Evolutionary conservation across 2,113 vertebrate genomes (phyloP).

Genomic region (Phaethon lepturus): DNA sequence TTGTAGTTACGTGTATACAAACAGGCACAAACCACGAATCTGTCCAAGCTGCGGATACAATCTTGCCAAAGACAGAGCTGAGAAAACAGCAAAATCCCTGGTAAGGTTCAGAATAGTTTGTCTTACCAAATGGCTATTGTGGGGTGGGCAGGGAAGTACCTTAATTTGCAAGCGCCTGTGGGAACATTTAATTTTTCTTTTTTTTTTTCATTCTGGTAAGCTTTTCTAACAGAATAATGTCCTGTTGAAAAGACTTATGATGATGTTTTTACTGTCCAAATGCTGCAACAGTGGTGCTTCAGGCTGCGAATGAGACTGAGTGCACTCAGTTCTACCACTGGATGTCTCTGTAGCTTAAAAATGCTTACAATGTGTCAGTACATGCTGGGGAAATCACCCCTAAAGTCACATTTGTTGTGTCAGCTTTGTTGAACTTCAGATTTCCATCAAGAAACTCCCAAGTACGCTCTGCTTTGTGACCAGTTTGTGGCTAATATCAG

Average conservation of each 20-base stretch:
- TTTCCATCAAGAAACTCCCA: background rate
- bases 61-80: constrained; percentile 85
- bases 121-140: background rate
- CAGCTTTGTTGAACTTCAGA: constrained; percentile 9
- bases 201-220: background rate
- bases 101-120: constrained; percentile 21
- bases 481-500: background rate
- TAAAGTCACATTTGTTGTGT: background rate
- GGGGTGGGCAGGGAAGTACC: background rate
- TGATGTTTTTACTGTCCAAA: background rate
- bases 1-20: constrained; percentile 94
- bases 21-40: constrained; percentile 91
- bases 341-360: constrained; percentile 42
- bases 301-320: background rate
- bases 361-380: fast-evolving
- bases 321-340: constrained; percentile 12
- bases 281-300: background rate
- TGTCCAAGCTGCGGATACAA: constrained; percentile 93
- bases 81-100: constrained; percentile 78
- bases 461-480: background rate
- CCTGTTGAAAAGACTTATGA: background rate
- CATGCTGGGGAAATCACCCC: background rate
- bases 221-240: background rate
- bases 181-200: background rate
- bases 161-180: background rate